These are phyloP conservation scores for Leptinotarsa defecta DNA, from an alignment of 1,140 invertebrate genomes.

Conservation along the genomic window DNA sequence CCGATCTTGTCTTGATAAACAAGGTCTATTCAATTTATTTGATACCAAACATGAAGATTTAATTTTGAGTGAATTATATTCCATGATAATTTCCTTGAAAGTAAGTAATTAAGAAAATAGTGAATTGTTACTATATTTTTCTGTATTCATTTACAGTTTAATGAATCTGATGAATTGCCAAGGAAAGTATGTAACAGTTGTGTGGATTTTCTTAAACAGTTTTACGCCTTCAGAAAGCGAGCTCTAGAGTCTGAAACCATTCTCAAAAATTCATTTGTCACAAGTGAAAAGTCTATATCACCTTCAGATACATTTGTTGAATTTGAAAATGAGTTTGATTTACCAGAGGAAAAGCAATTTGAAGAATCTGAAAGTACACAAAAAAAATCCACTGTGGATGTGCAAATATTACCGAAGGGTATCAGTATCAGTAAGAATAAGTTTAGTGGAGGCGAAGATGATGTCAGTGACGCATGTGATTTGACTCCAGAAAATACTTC, in stretches of 20 bases:
- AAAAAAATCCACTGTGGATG: neutral
- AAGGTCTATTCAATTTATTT: slow-evolving; percentile 19
- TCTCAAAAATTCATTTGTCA: neutral
- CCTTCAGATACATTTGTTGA: too few species aligned
- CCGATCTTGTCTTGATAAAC: slow-evolving; percentile 15
- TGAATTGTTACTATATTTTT: neutral
- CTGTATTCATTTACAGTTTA: slow-evolving; percentile 7
- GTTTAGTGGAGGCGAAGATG: neutral
- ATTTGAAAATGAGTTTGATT: too few species aligned
- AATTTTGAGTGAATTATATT: slow-evolving; percentile 12
- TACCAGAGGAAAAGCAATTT: neutral
- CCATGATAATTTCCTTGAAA: slow-evolving; percentile 8
- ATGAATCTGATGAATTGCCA: slow-evolving; percentile 8
- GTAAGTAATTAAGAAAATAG: slow-evolving; percentile 3
- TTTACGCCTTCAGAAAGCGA: slow-evolving; percentile 16
- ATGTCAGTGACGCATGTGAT: neutral
- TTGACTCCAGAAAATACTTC: neutral
- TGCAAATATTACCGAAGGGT: too few species aligned
- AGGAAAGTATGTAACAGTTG: slow-evolving; percentile 14
- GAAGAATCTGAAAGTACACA: neutral
- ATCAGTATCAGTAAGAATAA: neutral
- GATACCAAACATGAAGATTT: slow-evolving; percentile 4
- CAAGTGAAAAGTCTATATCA: neutral
- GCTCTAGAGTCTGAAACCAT: slow-evolving; percentile 12
- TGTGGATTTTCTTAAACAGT: slow-evolving; percentile 15